A percentile compares a stretch with the other conserved stretches of the same genome.
Conservation (phyloP, 2,113 vertebrate genomes). For the Strix uralensis region DNA sequence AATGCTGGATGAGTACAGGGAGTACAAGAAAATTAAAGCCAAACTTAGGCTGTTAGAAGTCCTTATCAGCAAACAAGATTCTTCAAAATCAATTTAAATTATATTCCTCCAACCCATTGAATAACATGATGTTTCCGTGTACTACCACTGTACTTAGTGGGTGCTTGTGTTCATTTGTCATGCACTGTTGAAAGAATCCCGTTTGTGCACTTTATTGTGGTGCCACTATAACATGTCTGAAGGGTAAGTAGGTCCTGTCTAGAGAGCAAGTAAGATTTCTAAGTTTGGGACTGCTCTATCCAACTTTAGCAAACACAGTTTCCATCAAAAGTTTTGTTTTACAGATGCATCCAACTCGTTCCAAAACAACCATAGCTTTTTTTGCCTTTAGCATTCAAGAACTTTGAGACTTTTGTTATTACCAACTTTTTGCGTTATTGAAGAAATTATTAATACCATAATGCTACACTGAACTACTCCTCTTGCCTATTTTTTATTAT, state of each 20-base stretch:
- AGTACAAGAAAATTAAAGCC: slow-evolving; percentile 98
- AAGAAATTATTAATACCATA: slow-evolving; percentile 64
- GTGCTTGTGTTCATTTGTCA: slow-evolving; percentile 74
- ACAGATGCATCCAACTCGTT: slow-evolving; percentile 55
- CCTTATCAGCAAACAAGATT: slow-evolving; percentile 98
- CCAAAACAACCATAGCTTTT: slow-evolving; percentile 60
- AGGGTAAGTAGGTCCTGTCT: slow-evolving; percentile 61
- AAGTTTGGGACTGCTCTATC: slow-evolving; percentile 60
- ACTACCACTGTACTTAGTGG: slow-evolving; percentile 63
- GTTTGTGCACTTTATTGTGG: slow-evolving; percentile 72
- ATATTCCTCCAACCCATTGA: slow-evolving; percentile 57
- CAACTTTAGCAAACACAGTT: slow-evolving; percentile 67
- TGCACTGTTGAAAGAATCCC: slow-evolving; percentile 68
- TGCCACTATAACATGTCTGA: slow-evolving; percentile 65
- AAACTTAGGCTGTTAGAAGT: slow-evolving; percentile 95
- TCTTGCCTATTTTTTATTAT: slow-evolving; percentile 66
- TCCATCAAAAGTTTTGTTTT: slow-evolving; percentile 57
- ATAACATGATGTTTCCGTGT: slow-evolving; percentile 61
- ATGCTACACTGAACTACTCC: slow-evolving; percentile 64
- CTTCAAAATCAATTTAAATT: slow-evolving; percentile 93
- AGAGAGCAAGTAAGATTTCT: slow-evolving; percentile 44
- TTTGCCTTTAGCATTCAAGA: slow-evolving; percentile 68
- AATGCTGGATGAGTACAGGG: slow-evolving; percentile 93
- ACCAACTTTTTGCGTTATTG: slow-evolving; percentile 57
- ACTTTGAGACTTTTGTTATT: slow-evolving; percentile 63